Base-by-base conservation (phyloP, 2,888 invertebrate genomes). In the Brachylomia viminalis region DNA sequence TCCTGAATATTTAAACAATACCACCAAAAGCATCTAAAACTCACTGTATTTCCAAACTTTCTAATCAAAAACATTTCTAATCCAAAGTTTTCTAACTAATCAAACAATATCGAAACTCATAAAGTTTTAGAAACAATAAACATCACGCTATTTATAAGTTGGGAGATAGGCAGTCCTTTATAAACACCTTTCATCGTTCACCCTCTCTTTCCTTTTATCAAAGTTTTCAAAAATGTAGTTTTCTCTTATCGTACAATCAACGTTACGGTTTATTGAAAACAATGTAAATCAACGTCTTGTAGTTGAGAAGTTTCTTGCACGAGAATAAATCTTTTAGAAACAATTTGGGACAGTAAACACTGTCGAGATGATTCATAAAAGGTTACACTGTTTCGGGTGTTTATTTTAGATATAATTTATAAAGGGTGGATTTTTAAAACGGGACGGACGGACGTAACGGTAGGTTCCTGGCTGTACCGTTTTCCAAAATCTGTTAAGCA, bases 241-340 rank as follows among this genome's bases (percentile, higher is more conserved):
- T 61, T 61, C 52, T 49, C 23, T 65, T 72, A 68, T 70, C 71
- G 38, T 68, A 85, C 80, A 83, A 86, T 88, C 82, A 87, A 86
- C 78, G 83, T 77, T 75, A 74, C 71, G 70, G 72, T 73, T 78
- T 77, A 64, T 75, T 73, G 76, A 85, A 87, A 88, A 89, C 90
- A 90, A 91, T 87, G 86, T 91, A 90, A 90, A 91, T 92, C 90
- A 91, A 90, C 74, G 90, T 91, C 90, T 84, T 68, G 59, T 72
- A 23, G n/a, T 33, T 58, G 30, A 65, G 20, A 74, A 74, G 45
- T 69, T 78, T 66, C n/a, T 54, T 47, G n/a, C n/a, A 10, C 6
- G 23, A 15, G 66, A 23, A 64, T 75, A 76, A 72, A 73, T 73
- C 27, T 70, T 80, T 64, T 62, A 54, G 0, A 13, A 17, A 27